Base-by-base conservation (phyloP, 2,797 vertebrate species). In the Gallinago stenura region DNA sequence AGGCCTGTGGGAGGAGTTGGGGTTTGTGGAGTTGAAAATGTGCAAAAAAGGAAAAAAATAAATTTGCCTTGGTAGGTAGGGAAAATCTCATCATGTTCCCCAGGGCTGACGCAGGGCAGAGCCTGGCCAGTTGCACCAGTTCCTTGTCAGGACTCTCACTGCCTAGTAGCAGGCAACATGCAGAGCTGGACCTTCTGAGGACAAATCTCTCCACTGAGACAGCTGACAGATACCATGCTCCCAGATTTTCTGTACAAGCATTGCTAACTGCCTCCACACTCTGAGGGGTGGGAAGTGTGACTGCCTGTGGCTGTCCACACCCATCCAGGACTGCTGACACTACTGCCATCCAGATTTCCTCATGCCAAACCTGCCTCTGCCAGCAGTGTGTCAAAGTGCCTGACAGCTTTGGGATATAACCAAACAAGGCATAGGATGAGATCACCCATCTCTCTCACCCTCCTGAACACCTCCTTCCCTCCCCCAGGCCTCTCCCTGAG, bases 301-400 rank as follows among this genome's bases (percentile, higher is more conserved):
- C 50, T 84, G 78, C 21, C 14, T 0, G 0, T 46, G 78, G 24
- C 60, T 20, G 58, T 57, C 53, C 48, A 3, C 0, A 0, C 21
- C 0, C 0, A 0, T 48, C 45, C 65, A 75, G 57, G 56, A n/a
- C 60, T 57, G 6, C 56, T 57, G 68, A 31, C 1, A 0, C 39
- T 58, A 12, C n/a, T 62, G 60, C 43, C 21, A 20, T 58, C 30
- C 64, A 3, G 17, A 4, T 79, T 64, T 84, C 37, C 50, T 76
- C 45, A 25, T 0, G 7, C n/a, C 1, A 1, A 64, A 43, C 26
- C 78, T 66, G n/a, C 64, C 30, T 66, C 72, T 2, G 6, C 77
- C 80, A 81, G 68, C 79, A 57, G 18, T 10, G 15, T 56, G 22
- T 51, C 53, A 21, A 15, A 71, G 48, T 41, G 37, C 68, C 70